phyloP scores from a whole-genome alignment of 2,113 vertebrate species.

The Saimiri boliviensis region DNA sequence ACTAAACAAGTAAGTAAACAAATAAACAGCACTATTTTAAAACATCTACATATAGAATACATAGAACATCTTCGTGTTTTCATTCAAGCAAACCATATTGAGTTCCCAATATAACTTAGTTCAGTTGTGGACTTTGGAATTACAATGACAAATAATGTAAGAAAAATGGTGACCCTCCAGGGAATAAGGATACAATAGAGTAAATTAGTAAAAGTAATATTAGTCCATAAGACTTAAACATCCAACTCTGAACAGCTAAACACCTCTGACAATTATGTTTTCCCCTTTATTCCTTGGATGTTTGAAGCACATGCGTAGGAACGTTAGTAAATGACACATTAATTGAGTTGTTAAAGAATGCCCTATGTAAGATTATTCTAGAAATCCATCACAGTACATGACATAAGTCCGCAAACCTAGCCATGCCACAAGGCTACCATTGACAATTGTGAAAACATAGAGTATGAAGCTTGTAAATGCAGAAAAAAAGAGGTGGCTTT shows the following conservation, averaged over 20 bases:
- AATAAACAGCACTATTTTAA: not conserved
- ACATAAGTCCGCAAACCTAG: not conserved
- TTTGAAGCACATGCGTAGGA: not conserved
- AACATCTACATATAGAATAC: not conserved
- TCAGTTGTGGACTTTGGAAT: not conserved
- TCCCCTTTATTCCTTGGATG: not conserved
- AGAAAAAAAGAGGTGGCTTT: not conserved
- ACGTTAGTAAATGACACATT: not conserved
- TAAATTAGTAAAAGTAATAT: not conserved
- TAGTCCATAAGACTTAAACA: not conserved
- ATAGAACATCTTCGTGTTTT: not conserved
- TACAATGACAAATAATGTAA: not conserved
- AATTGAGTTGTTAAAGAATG: not conserved
- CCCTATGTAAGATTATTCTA: not conserved
- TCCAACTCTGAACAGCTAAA: not conserved
- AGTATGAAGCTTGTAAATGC: not conserved
- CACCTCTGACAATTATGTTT: not conserved
- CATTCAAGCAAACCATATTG: not conserved
- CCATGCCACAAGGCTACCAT: not conserved
- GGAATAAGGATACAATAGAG: not conserved
- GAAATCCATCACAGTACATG: not conserved
- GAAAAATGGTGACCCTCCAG: not conserved
- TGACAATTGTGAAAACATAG: not conserved
- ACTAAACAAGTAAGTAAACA: not conserved
- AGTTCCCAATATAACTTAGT: not conserved